Evolutionary conservation across 2,888 invertebrate genomes (phyloP).

Genomic region (Exocentrus adspersus): DNA sequence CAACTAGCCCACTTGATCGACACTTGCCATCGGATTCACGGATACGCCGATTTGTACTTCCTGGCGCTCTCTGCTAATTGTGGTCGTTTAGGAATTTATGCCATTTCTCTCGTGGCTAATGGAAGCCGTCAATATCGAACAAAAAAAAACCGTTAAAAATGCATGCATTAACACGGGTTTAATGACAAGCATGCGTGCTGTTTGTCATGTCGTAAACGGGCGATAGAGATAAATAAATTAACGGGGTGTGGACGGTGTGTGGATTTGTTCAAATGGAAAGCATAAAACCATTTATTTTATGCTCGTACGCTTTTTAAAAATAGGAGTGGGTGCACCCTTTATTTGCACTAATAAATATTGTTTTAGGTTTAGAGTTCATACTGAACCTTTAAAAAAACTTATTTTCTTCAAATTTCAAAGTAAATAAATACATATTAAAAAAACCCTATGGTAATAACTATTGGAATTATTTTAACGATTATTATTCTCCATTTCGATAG

Average conservation of each 20-base stretch:
- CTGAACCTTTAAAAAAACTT: no score
- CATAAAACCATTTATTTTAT: no score
- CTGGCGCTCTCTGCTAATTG: constrained; percentile 53
- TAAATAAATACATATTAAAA: no score
- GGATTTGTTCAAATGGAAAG: constrained; percentile 32
- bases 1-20: constrained; percentile 52
- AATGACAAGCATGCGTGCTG: constrained; percentile 31
- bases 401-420: no score
- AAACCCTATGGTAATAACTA: no score
- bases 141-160: constrained; percentile 28
- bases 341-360: no score
- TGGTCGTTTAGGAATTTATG: constrained; percentile 53
- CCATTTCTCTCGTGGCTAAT: constrained; percentile 47
- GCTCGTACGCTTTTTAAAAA: no score
- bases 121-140: constrained; percentile 34
- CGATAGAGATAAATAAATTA: neutral
- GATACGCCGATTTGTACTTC: constrained; percentile 49
- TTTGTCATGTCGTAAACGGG: constrained; percentile 9
- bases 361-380: no score
- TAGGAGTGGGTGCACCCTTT: no score
- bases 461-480: no score
- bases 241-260: constrained; percentile 25
- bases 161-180: constrained; percentile 26
- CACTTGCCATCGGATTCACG: constrained; percentile 54
- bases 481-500: no score